Evolutionary conservation across 2,113 vertebrate species (phyloP).

Genomic region (Nesoenas mayeri): DNA sequence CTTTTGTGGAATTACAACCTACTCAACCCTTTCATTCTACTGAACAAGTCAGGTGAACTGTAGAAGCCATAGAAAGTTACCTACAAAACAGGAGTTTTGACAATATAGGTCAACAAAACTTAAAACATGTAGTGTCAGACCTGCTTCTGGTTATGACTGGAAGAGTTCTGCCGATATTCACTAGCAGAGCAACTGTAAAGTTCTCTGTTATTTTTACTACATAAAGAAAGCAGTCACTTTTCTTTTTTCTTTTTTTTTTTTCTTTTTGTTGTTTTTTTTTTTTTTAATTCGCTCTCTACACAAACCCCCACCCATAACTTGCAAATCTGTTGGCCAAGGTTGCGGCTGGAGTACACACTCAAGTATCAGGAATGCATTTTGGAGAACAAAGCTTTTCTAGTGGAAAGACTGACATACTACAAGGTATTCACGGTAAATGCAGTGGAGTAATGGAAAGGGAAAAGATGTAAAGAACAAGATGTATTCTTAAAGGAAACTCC

Average conservation of each 20-base stretch:
- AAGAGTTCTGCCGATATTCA: neutral
- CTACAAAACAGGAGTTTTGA: neutral
- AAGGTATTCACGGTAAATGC: neutral
- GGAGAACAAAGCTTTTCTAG: neutral
- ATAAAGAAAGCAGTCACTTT: neutral
- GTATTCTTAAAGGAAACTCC: neutral
- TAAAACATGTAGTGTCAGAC: neutral
- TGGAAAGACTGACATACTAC: slow-evolving; percentile 5
- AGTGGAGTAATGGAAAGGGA: neutral
- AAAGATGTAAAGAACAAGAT: neutral
- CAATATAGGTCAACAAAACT: neutral
- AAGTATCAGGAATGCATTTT: neutral
- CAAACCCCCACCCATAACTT: neutral
- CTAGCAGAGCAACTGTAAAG: neutral
- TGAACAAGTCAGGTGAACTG: neutral
- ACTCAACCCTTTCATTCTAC: neutral
- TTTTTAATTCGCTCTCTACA: neutral
- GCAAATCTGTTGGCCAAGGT: neutral
- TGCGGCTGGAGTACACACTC: neutral
- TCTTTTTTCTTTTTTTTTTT: neutral
- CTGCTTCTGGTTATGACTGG: neutral
- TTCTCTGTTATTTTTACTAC: neutral
- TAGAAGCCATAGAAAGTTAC: neutral
- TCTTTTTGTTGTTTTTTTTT: too few species aligned
- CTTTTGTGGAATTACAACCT: neutral